phyloP scores from a whole-genome alignment of 2,113 vertebrate genomes.

The Sphyrna mokarran region DNA sequence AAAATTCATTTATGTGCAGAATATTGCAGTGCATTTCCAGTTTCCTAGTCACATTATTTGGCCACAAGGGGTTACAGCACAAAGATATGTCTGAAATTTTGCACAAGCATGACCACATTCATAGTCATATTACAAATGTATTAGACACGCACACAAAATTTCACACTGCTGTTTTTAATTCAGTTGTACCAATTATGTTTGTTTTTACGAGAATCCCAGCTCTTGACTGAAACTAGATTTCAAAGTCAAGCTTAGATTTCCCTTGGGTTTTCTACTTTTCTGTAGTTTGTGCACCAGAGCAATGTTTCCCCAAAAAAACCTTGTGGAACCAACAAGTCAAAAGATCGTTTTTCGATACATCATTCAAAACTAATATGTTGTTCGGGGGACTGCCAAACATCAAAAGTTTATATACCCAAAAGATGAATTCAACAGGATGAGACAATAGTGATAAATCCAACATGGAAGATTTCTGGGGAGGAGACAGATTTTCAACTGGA shows the following conservation, averaged over 20 bases:
- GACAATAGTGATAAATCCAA: neutral
- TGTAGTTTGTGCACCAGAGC: neutral
- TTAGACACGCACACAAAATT: neutral
- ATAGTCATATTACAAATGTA: too few species aligned
- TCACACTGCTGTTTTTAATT: neutral
- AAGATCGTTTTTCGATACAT: neutral
- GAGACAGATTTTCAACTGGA: neutral
- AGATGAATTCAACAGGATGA: neutral
- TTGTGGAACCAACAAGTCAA: neutral
- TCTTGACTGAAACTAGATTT: neutral
- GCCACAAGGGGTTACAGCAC: neutral
- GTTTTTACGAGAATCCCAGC: neutral
- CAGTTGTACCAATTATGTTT: neutral
- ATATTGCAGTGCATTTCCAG: neutral
- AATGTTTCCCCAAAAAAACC: neutral
- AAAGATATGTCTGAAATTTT: neutral
- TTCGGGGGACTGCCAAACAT: neutral
- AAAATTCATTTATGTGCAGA: neutral
- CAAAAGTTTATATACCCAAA: neutral
- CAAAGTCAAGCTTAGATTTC: neutral
- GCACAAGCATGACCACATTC: neutral
- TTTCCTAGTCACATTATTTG: neutral
- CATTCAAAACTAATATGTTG: neutral
- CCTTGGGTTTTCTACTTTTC: neutral
- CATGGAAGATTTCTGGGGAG: neutral